Conservation (phyloP, 2,888 invertebrate species). For the Zonitis immaculata region DNA sequence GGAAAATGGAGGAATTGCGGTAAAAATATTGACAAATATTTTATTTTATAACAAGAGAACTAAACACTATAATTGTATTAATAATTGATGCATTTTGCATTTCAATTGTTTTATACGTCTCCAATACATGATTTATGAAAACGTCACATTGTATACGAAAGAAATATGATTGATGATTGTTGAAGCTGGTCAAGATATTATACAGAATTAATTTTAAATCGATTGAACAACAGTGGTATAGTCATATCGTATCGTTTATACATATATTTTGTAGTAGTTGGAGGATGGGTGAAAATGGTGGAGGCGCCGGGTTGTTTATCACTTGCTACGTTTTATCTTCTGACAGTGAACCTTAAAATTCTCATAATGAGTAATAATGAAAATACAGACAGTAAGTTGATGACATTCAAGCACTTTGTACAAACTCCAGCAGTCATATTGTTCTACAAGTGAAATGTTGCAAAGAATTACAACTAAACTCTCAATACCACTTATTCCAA, state of each 20-base stretch:
- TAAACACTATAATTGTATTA: not conserved
- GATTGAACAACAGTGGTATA: too few species aligned
- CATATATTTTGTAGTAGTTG: too few species aligned
- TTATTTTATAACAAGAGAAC: too few species aligned
- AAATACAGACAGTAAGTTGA: not conserved
- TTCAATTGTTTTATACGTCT: constrained; percentile 17
- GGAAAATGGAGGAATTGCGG: too few species aligned
- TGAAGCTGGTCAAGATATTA: not conserved
- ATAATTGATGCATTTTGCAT: constrained; percentile 8
- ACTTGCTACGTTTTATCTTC: too few species aligned
- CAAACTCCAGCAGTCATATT: not conserved
- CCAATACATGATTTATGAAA: constrained; percentile 19
- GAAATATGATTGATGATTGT: constrained; percentile 17
- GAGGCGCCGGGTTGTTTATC: not conserved
- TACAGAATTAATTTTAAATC: too few species aligned
- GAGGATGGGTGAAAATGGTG: too few species aligned
- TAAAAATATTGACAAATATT: too few species aligned
- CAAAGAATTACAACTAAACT: too few species aligned
- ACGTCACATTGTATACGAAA: too few species aligned
- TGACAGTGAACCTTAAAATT: not conserved
- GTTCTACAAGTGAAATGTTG: not conserved
- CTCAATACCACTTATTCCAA: too few species aligned
- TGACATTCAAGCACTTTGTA: not conserved
- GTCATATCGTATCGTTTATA: too few species aligned
- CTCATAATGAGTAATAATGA: not conserved